Conservation (phyloP, 1,140 invertebrate genomes). For the Bombus pascuorum region DNA sequence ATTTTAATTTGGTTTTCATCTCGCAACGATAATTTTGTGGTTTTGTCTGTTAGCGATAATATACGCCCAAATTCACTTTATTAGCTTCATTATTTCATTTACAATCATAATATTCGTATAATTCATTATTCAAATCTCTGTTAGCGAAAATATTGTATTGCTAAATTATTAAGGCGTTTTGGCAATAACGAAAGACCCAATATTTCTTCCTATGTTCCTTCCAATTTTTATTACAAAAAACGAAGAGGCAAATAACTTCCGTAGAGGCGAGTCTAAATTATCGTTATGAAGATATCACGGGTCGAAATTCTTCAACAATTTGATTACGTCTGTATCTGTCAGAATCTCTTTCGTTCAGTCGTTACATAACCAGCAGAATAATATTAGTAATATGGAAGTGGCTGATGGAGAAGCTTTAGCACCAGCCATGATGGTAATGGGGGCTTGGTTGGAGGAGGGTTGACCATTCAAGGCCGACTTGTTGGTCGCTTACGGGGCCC, state of each 20-base stretch:
- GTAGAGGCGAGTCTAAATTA: neutral
- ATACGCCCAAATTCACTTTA: neutral
- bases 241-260: neutral
- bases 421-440: slow-evolving; percentile 74
- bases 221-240: neutral
- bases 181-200: neutral
- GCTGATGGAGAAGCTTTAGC: slow-evolving; percentile 62
- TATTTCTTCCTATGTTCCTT: neutral
- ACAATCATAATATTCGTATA: neutral
- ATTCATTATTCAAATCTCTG: neutral
- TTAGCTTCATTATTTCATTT: neutral
- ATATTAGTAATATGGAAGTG: slow-evolving; percentile 56
- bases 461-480: slow-evolving; percentile 74
- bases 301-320: neutral
- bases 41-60: neutral
- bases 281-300: slow-evolving; percentile 27
- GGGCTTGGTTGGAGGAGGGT: slow-evolving; percentile 52
- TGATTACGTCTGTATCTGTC: slow-evolving; percentile 20
- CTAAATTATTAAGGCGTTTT: neutral
- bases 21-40: no score
- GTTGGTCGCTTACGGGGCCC: slow-evolving; percentile 66
- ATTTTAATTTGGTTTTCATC: neutral
- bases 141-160: no score
- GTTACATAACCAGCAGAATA: slow-evolving; percentile 48
- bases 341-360: slow-evolving; percentile 2